Percentiles rank a stretch among this genome's conserved stretches.
phyloP scores from a whole-genome alignment of 2,113 vertebrate species.

The Scolopax mira region DNA sequence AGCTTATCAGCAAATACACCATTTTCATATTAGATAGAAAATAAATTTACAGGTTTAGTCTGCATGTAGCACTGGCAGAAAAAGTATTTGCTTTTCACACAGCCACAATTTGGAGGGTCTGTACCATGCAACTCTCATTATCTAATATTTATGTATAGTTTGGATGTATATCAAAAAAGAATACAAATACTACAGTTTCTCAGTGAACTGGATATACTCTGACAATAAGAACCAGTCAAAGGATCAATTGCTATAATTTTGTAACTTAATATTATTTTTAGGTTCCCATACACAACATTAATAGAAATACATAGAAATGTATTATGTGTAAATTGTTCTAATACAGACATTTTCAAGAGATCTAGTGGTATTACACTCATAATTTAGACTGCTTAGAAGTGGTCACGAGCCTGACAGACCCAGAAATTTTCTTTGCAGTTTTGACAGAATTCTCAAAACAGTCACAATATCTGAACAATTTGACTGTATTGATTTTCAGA shows the following conservation, averaged over 20 bases:
- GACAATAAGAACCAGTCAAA: neutral
- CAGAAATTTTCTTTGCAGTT: neutral
- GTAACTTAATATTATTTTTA: neutral
- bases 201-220: neutral
- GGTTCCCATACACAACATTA: neutral
- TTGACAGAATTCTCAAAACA: neutral
- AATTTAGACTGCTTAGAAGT: neutral
- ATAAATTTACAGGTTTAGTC: neutral
- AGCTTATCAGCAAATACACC: neutral
- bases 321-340: neutral
- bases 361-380: neutral
- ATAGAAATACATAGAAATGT: neutral
- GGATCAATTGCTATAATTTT: rapidly evolving
- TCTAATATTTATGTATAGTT: neutral
- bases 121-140: neutral
- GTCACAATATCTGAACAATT: neutral
- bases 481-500: neutral
- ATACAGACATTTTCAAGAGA: neutral
- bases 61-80: neutral
- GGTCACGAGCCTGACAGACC: neutral
- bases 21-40: neutral
- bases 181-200: neutral
- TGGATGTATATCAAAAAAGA: neutral
- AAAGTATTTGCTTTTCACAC: neutral
- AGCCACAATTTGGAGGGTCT: neutral